phyloP scores from a whole-genome alignment of 2,888 invertebrate genomes.

The Muscina levida region DNA sequence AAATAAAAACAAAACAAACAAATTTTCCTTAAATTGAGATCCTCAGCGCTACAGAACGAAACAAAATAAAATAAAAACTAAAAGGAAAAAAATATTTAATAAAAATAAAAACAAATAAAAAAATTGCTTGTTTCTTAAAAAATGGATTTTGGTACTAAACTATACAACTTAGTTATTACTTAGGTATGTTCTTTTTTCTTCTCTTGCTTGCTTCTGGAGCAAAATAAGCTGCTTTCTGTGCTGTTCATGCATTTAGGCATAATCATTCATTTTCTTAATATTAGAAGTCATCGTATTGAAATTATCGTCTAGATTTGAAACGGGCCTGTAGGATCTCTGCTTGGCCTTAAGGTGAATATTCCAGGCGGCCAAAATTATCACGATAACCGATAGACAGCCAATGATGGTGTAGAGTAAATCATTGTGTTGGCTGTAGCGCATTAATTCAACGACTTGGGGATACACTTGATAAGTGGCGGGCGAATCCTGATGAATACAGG shows the following conservation, averaged over 20 bases:
- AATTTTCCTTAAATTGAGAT: slow-evolving; percentile 54
- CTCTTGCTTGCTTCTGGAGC: not conserved
- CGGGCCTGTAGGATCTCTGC: slow-evolving; percentile 78
- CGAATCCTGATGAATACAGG: slow-evolving; percentile 60
- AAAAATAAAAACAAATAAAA: not conserved
- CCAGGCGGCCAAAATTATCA: slow-evolving; percentile 67
- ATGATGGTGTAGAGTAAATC: slow-evolving; percentile 69
- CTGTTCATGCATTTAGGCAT: no score
- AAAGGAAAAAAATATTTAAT: slow-evolving; percentile 17
- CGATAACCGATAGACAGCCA: slow-evolving; percentile 67
- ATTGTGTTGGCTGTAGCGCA: slow-evolving; percentile 68
- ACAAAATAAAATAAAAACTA: slow-evolving; percentile 41
- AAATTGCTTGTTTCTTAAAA: not conserved
- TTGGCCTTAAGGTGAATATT: slow-evolving; percentile 73
- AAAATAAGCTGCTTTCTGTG: slow-evolving; percentile 40
- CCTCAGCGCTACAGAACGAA: slow-evolving; percentile 55
- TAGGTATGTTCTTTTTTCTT: slow-evolving; percentile 25
- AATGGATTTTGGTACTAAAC: slow-evolving; percentile 25
- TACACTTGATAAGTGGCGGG: slow-evolving; percentile 70
- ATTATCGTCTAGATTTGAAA: slow-evolving; percentile 77
- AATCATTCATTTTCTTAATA: slow-evolving; percentile 69
- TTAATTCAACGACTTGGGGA: slow-evolving; percentile 73
- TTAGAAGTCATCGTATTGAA: slow-evolving; percentile 72
- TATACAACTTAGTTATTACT: slow-evolving; percentile 42
- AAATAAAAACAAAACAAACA: slow-evolving; percentile 1